Base-by-base conservation (phyloP, 1,140 invertebrate species). In the Arctopsyche grandis region DNA sequence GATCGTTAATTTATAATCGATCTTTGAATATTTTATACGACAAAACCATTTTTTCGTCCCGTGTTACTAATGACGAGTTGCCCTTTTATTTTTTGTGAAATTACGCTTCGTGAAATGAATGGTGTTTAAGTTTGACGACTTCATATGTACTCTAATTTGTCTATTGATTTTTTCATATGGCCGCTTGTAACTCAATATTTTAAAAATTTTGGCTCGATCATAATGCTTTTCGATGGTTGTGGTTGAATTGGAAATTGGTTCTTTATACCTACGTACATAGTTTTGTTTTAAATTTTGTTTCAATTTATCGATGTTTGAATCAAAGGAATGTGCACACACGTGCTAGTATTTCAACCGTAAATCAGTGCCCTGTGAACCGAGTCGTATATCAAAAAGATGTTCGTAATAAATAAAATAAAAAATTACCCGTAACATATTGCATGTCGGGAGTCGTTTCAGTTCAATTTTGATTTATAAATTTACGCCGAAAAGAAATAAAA, bases 391-490 rank as follows among this genome's bases (percentile, higher is more conserved):
- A 38, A 38, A 38, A 38, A 38, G 29, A 38, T 38, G 29, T 38
- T 38, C 29, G 29, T 38, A 38, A 38, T 38, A 52, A 52, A 66
- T 66, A 19, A 66, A 74, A 74, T 48, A 74, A 74, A 74, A 56
- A 44, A 58, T 74, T 44, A 71, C 12, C 44, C 9, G 29, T 38
- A 71, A 71, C 16, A 48, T 38, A 71, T 74, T 22, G 71, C 71
- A 74, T 74, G 71, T 46, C 52, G 71, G 29, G 52, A 58, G 46
- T 58, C 71, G 48, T 74, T 74, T 74, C 19, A 4, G 46, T 74
- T 74, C 9, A 74, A 74, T 56, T 74, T 74, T 74, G 71, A 74
- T 74, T 74, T 56, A 74, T 74, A 24, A 16, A 21, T 58, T 74
- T 24, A 46, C 52, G 69, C n/a, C 16, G 48, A 52, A 52, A 52